Evolutionary conservation across 2,113 vertebrate genomes (phyloP), one percentile per base, ranked within the genome.

Genomic region (Istiophorus platypterus): DNA sequence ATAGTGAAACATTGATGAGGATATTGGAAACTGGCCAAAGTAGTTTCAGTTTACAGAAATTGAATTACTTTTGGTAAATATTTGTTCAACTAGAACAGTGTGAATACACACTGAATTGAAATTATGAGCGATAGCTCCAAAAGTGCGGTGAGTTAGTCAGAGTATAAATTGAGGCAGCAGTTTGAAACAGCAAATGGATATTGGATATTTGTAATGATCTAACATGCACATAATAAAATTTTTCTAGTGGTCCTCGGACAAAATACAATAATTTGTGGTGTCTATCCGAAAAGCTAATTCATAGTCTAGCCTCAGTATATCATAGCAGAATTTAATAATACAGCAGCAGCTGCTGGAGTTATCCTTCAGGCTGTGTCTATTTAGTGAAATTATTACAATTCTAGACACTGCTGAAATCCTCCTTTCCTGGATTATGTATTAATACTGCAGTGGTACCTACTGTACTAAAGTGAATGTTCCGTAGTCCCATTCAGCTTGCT

Each of bases 201-300:
- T 82, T 88, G 77, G 75, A 89, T 85, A 84, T 83, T 72, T 74
- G 67, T 24, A 52, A 64, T 78, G 72, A 80, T 84, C 26, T 84
- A 82, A 62, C n/a, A 75, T 37, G 69, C 68, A 74, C 41, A 76
- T 59, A 82, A 82, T 83, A 70, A 80, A 80, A 57, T 2, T 34
- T 77, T 78, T 74, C 45, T 71, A 85, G 75, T 82, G 74, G 71
- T 75, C 59, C 68, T 67, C 56, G 51, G 47, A 56, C 29, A 71
- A 76, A 87, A 87, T 81, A 57, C 72, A 80, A 81, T 80, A 31
- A 80, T 85, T 71, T 69, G 51, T 74, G 67, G 27, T 59, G 58
- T 83, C 74, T 51, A 41, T 68, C 56, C 52, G 65, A 69, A 62
- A 72, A 81, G 47, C 47, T 81, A 51, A 80, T 81, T 82, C 57